These are phyloP conservation scores for Calephelis nemesis DNA, from an alignment of 1,140 invertebrate species.

Conservation along the genomic window DNA sequence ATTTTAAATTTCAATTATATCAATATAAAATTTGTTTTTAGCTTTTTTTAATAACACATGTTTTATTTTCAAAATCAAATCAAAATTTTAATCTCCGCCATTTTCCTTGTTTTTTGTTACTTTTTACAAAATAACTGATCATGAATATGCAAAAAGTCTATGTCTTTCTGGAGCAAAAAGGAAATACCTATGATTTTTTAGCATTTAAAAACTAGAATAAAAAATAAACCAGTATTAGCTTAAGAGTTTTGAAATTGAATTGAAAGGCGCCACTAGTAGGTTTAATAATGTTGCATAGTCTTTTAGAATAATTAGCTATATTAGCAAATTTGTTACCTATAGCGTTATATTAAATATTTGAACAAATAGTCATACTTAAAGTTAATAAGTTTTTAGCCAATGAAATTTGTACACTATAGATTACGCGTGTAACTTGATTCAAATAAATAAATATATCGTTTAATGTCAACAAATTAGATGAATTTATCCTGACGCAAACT, in stretches of 20 bases:
- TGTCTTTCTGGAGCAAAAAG: neutral
- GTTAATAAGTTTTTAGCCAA: neutral
- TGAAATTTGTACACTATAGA: neutral
- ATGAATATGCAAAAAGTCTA: neutral
- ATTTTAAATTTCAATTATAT: neutral
- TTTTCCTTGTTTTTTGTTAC: too few relatives aligned
- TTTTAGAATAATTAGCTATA: slow-evolving; percentile 20
- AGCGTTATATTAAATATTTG: slow-evolving; percentile 18
- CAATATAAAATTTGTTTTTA: neutral
- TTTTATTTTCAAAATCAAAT: too few relatives aligned
- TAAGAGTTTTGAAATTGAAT: neutral
- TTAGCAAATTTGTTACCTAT: slow-evolving; percentile 25
- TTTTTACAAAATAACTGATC: neutral
- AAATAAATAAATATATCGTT: neutral
- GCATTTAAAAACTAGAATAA: neutral
- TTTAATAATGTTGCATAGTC: slow-evolving; percentile 3
- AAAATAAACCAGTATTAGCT: slow-evolving; percentile 6
- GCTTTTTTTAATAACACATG: neutral
- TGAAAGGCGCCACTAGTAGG: neutral
- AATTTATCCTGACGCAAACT: too few relatives aligned
- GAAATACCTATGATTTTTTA: neutral
- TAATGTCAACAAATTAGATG: too few relatives aligned
- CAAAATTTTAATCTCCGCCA: too few relatives aligned
- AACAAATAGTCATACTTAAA: slow-evolving; percentile 1
- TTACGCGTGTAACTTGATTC: neutral